Conservation (phyloP, 2,797 vertebrate genomes). For the Silurus lanzhouensis region DNA sequence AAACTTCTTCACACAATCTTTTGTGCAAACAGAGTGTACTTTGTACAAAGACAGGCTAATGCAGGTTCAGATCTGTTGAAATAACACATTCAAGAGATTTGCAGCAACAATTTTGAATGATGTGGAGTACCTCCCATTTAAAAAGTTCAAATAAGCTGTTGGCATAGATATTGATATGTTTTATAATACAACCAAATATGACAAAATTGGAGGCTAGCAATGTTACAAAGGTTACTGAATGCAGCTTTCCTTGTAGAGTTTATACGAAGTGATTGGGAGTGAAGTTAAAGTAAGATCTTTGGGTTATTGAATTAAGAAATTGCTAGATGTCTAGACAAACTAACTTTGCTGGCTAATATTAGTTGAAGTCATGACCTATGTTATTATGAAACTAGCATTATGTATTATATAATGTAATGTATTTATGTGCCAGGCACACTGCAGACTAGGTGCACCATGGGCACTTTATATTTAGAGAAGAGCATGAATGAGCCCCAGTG, state of each 20-base stretch:
- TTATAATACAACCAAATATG: not conserved
- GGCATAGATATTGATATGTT: not conserved
- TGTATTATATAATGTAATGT: not conserved
- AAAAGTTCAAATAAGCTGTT: not conserved
- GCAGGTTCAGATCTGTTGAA: not conserved
- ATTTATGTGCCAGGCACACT: not conserved
- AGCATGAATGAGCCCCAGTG: too few species aligned
- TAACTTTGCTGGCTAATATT: not conserved
- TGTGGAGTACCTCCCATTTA: not conserved
- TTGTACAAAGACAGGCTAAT: not conserved
- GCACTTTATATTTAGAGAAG: not conserved
- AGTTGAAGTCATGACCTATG: not conserved
- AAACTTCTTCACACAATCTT: not conserved
- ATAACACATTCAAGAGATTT: not conserved
- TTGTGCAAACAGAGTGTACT: not conserved
- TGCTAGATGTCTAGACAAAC: not conserved
- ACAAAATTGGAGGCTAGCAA: not conserved
- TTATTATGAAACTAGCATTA: not conserved
- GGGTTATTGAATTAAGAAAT: not conserved
- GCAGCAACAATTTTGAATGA: not conserved
- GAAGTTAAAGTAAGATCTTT: not conserved
- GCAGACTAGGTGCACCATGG: not conserved
- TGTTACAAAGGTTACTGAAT: not conserved
- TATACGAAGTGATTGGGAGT: not conserved
- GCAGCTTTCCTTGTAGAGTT: not conserved